Evolutionary conservation across 2,797 vertebrate species (phyloP).

Genomic region (Caiman crocodilus): DNA sequence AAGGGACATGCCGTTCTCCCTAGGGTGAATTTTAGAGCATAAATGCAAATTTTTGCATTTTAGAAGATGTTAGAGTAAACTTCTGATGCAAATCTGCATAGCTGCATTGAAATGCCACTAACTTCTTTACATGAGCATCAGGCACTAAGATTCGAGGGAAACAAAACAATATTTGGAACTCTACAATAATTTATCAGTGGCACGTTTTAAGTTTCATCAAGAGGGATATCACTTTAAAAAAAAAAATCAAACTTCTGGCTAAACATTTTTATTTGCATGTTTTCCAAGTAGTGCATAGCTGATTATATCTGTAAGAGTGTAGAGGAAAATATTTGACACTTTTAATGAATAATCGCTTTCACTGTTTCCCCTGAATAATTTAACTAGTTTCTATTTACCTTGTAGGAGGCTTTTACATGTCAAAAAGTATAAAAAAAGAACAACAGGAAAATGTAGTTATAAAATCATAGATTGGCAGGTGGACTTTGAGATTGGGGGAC

Average conservation of each 20-base stretch:
- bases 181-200: neutral
- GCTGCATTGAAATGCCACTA: accelerated
- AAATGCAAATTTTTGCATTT: neutral
- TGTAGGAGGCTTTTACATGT: neutral
- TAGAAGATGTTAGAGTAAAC: neutral
- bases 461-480: neutral
- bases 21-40: accelerated
- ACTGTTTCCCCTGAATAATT: slow-evolving; percentile 18
- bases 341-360: neutral
- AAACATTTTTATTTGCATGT: neutral
- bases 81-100: accelerated
- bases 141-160: neutral
- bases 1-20: accelerated
- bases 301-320: neutral
- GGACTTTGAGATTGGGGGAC: neutral
- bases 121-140: neutral
- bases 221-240: neutral
- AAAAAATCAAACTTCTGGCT: neutral
- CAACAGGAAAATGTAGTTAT: neutral
- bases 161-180: neutral
- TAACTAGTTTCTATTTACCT: slow-evolving; percentile 31
- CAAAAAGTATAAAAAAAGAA: neutral
- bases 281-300: neutral
- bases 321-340: neutral
- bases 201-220: neutral